Evolutionary conservation across 2,888 invertebrate species (phyloP), one percentile per base, ranked within the genome.

Genomic region (Tiliacea aurago): DNA sequence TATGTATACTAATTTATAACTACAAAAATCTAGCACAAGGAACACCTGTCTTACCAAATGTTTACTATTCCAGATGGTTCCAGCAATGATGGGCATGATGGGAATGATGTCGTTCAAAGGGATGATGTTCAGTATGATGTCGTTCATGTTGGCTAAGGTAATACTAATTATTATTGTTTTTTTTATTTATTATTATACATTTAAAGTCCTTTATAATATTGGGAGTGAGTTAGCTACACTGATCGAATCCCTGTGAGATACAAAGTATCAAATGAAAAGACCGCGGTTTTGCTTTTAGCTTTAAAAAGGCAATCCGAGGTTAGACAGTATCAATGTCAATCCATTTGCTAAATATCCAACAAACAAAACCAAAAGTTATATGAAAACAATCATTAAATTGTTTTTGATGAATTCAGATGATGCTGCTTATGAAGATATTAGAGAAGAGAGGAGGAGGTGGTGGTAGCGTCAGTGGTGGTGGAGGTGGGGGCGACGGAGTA

Each of bases 81-180:
- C 96, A 78, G 96, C 95, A 0, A 96, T 96, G 94, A 95, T 96
- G 96, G 97, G 97, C 0, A 96, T 97, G 96, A 96, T 97, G 94
- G 97, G 97, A 41, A 95, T 97, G 94, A 96, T 97, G 94, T 96
- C 97, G 0, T 95, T 97, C 88, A 97, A 97, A 87, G 96, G 97
- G 20, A 97, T 97, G 96, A 95, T 97, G 93, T 96, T 97, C 89
- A 96, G 97, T 61, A 97, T 97, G 91, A 96, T 97, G 94, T 96
- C 97, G 0, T 94, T 97, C 80, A 96, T 97, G 95, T 88, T 97
- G 70, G 95, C 97, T 3, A 97, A 97, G 93, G 96, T 97, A 87
- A 95, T 15, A 47, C 4, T 41, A 41, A 9, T 41, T 41, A 41
- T 41, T 41, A 41, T 41, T 41, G 41, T 41, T 41, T 41, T 0